Evolutionary conservation across 2,888 invertebrate species (phyloP).

Genomic region (Notodonta ziczac): DNA sequence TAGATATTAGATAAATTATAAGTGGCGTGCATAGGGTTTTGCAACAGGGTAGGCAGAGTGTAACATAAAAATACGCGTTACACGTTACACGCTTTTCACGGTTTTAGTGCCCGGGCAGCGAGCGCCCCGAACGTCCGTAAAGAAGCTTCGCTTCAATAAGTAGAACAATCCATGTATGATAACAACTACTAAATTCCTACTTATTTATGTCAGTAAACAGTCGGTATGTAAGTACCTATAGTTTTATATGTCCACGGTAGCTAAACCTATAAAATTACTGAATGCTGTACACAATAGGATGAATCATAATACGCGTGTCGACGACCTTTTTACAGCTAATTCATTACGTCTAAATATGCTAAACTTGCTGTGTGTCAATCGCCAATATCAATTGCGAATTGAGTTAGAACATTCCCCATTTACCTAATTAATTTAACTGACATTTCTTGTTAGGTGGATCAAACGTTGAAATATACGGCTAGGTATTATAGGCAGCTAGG

Average conservation of each 20-base stretch:
- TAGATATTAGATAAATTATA: too few species aligned
- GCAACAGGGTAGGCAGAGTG: too few species aligned
- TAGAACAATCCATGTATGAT: too few species aligned
- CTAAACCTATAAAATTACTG: not conserved
- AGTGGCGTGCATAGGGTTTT: too few species aligned
- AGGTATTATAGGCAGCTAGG: too few species aligned
- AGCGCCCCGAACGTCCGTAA: too few species aligned
- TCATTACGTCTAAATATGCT: constrained; percentile 14
- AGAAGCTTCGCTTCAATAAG: too few species aligned
- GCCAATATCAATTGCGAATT: constrained; percentile 16
- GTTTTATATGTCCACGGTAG: constrained; percentile 1
- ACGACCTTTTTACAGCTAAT: constrained; percentile 15
- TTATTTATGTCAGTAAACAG: not conserved
- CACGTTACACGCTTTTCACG: too few species aligned
- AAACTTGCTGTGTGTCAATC: constrained; percentile 26
- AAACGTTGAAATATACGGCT: too few species aligned
- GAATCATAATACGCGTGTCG: constrained; percentile 14
- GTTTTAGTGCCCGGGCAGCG: too few species aligned
- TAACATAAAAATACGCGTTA: too few species aligned
- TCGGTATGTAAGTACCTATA: not conserved
- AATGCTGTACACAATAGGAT: constrained; percentile 12
- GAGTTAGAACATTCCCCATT: not conserved
- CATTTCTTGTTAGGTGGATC: too few species aligned
- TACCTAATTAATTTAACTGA: not conserved
- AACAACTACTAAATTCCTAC: not conserved